A percentile compares a stretch with the other conserved stretches of the same genome.
These are phyloP conservation scores for Drosophila nigritarsus DNA, from an alignment of 2,888 invertebrate genomes.

Conservation along the genomic window DNA sequence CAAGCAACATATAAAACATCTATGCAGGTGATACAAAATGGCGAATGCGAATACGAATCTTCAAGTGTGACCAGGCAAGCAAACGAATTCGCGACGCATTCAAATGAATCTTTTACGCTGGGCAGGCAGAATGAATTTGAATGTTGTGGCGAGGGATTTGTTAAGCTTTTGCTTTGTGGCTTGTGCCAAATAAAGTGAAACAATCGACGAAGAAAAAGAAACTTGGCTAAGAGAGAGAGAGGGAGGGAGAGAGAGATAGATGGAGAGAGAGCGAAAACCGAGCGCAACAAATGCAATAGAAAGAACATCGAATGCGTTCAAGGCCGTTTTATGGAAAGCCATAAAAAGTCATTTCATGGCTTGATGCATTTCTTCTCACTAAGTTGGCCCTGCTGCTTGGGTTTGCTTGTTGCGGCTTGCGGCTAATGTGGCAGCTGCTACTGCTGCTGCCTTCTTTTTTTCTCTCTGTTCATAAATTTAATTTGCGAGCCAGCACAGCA, in stretches of 20 bases:
- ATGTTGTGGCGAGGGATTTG: constrained; percentile 23
- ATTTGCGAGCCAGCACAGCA: constrained; percentile 63
- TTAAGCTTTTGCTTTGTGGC: constrained; percentile 28
- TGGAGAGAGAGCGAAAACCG: background rate
- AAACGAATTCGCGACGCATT: constrained; percentile 42
- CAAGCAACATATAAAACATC: background rate
- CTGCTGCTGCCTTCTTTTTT: constrained; percentile 7
- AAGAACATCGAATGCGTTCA: constrained; percentile 63
- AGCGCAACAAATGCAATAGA: constrained; percentile 8
- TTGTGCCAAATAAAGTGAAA: constrained; percentile 45
- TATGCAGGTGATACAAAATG: constrained; percentile 28
- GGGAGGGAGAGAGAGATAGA: background rate
- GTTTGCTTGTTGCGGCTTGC: constrained; percentile 36
- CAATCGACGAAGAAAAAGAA: constrained; percentile 17
- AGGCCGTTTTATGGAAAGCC: constrained; percentile 82
- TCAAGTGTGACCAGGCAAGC: constrained; percentile 21
- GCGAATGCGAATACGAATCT: constrained; percentile 8
- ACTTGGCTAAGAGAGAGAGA: constrained; percentile 10
- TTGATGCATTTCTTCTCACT: constrained; percentile 76
- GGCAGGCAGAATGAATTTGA: constrained; percentile 14
- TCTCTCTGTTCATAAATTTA: constrained; percentile 72
- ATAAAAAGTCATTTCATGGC: constrained; percentile 82
- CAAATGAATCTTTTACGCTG: constrained; percentile 33
- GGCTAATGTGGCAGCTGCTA: constrained; percentile 54
- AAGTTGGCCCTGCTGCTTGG: constrained; percentile 49